phyloP scores from a whole-genome alignment of 2,888 invertebrate species.

The Hirtodrosophila histrioides region DNA sequence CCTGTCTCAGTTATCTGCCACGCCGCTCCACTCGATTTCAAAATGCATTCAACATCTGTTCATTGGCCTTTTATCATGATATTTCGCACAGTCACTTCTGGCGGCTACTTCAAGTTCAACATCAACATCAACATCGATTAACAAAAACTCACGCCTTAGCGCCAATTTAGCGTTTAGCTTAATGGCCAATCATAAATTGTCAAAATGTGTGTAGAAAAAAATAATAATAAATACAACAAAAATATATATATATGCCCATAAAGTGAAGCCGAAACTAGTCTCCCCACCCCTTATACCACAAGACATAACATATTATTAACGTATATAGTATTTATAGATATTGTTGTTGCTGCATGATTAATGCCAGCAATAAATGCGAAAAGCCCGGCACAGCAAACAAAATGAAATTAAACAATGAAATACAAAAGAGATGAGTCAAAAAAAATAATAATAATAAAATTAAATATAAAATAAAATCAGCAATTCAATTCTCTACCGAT shows the following conservation, averaged over 20 bases:
- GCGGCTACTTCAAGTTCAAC: conserved; percentile 45
- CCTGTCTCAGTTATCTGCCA: conserved; percentile 1
- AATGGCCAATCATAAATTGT: conserved; percentile 73
- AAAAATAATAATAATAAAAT: conserved; percentile 1
- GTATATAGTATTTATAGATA: conserved; percentile 31
- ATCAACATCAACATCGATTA: conserved; percentile 57
- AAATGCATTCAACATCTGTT: conserved; percentile 34
- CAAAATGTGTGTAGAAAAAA: conserved; percentile 43
- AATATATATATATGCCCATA: conserved; percentile 39
- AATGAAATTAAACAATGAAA: conserved; percentile 38
- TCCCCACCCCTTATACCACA: background rate
- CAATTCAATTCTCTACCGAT: no score
- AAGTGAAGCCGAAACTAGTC: conserved; percentile 48
- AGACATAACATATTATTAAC: conserved; percentile 61
- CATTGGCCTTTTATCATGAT: conserved; percentile 45
- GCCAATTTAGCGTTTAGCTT: conserved; percentile 73
- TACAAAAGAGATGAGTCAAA: conserved; percentile 66
- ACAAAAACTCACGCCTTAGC: conserved; percentile 68
- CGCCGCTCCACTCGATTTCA: background rate
- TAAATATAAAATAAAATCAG: background rate
- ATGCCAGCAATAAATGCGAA: conserved; percentile 67
- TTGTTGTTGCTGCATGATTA: conserved; percentile 62
- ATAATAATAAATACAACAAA: conserved; percentile 8
- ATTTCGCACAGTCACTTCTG: conserved; percentile 38
- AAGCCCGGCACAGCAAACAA: conserved; percentile 59